A percentile compares a stretch with the other conserved stretches of the same genome.
Evolutionary conservation across 2,113 vertebrate genomes (phyloP).

Genomic region (Pollimyrus isidori): DNA sequence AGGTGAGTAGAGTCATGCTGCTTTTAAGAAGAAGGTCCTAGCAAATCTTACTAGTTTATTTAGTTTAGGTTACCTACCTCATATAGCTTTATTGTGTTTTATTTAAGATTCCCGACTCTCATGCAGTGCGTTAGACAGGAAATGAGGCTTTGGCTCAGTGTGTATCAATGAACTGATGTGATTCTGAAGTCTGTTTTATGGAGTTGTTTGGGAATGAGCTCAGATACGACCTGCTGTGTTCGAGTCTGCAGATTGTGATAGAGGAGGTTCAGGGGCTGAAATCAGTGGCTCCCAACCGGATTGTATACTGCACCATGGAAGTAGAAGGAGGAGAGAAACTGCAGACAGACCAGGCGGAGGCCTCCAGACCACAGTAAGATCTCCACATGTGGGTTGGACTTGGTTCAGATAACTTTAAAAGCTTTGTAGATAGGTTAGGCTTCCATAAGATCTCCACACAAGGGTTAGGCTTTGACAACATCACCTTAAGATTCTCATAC

Average conservation of each 20-base stretch:
- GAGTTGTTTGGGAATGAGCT: background rate
- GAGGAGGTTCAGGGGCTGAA: slow-evolving; percentile 91
- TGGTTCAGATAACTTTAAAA: background rate
- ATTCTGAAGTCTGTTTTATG: background rate
- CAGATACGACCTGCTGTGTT: background rate
- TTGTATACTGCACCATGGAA: slow-evolving; percentile 99
- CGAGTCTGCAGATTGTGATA: slow-evolving; percentile 78
- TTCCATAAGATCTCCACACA: background rate
- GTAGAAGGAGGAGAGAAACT: slow-evolving; percentile 95
- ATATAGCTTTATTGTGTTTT: background rate
- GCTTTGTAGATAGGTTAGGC: background rate
- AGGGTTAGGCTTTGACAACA: background rate
- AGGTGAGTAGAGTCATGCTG: slow-evolving; percentile 61
- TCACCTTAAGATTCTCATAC: background rate
- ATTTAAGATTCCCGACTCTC: background rate
- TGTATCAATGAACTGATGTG: background rate
- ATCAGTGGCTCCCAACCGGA: slow-evolving; percentile 85
- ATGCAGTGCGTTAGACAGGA: background rate
- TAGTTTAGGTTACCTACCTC: background rate
- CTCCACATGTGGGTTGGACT: background rate
- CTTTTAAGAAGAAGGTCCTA: background rate
- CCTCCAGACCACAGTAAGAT: slow-evolving; percentile 91
- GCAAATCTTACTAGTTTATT: background rate
- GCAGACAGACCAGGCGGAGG: slow-evolving; percentile 96
- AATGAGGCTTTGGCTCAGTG: background rate